Base-by-base conservation (phyloP, 2,888 invertebrate species). In the Sarcophaga subvicina region DNA sequence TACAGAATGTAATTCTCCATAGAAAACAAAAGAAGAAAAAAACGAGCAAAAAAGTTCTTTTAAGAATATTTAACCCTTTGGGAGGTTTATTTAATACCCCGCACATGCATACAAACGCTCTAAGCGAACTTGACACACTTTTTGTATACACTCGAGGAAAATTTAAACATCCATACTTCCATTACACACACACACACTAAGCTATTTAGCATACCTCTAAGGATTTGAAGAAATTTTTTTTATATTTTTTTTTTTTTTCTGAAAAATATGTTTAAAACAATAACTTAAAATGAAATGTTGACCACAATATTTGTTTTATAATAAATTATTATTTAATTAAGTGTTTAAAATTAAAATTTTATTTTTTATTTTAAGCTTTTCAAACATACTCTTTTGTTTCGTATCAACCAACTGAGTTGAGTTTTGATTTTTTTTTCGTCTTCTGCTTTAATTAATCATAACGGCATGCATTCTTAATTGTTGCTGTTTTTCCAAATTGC, bases 121-220 rank as follows among this genome's bases (percentile, higher is more conserved):
- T 5, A 27, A 64, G 76, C 71, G 76, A 84, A 84, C 84, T 84
- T 84, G 84, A 84, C 84, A 84, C 49, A 84, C 75, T 66, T 84
- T 79, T 84, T 59, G 3, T 45, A 27, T 71, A 70, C 75, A 76
- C 80, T 71, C 76, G 71, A 76, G 64, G 37, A 84, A 80, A 83
- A 54, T 62, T 54, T 5, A 67, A 20, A 22, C 37, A 20, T 4
- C 60, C 27, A 73, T 62, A 49, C n/a, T 37, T 6, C 37, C 37
- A 37, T 37, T 37, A 37, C 37, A 17, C 10, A 73, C 17, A 73
- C 67, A 60, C 27, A 27, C 12, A 45, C 2, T 54, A 4, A 45
- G 12, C 54, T 54, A 17, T 54, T 49, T 54, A 54, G 14, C 54
- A 54, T 12, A 54, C 17, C 54, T 54, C 54, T 54, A 54, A 54